Conservation (phyloP, 2,888 invertebrate genomes). For the Troides helena region DNA sequence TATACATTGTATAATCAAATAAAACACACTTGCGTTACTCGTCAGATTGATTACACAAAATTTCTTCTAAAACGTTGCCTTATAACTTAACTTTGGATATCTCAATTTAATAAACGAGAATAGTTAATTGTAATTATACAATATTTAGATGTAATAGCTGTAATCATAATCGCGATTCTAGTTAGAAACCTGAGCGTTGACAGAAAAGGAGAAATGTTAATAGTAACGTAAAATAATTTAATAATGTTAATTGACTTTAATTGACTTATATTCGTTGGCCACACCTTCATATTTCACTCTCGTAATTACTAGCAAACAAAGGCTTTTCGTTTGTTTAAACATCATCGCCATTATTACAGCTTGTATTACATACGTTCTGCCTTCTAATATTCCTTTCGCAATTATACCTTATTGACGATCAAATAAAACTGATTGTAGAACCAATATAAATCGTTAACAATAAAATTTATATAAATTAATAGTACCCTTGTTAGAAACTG, state of each 20-base stretch:
- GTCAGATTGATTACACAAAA: conserved; percentile 58
- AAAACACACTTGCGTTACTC: conserved; percentile 16
- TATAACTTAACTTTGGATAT: neutral
- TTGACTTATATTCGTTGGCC: conserved; percentile 64
- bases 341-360: conserved; percentile 55
- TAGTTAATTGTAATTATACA: neutral
- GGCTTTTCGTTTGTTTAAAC: conserved; percentile 55
- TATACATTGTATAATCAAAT: neutral
- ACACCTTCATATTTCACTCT: conserved; percentile 73
- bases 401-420: neutral
- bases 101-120: neutral
- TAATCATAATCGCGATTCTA: too few relatives aligned
- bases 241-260: conserved; percentile 55
- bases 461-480: neutral
- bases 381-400: neutral
- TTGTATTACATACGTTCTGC: neutral
- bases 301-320: conserved; percentile 78
- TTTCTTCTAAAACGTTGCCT: conserved; percentile 62
- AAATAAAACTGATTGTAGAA: neutral
- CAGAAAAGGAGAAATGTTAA: neutral
- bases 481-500: neutral
- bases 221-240: conserved; percentile 13
- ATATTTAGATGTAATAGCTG: too few relatives aligned
- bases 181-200: too few relatives aligned
- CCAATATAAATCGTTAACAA: neutral